Evolutionary conservation across 2,113 vertebrate species (phyloP), one percentile per base, ranked within the genome.

Genomic region (Syngnathoides biaculeatus): DNA sequence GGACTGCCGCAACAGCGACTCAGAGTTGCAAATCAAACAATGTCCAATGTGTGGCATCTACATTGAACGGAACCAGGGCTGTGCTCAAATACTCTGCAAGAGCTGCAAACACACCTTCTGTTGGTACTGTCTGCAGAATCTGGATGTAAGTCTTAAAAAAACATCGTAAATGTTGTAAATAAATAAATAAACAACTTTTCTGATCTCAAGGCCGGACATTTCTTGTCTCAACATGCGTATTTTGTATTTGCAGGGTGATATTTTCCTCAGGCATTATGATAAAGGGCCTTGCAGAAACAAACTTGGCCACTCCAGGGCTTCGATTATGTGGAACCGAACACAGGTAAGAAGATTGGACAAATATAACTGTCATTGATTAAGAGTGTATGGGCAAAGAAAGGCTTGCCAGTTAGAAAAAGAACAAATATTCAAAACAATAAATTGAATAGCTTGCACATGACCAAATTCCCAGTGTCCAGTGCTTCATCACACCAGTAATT

Each of bases 11-110:
- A 86, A 87, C 82, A 80, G 47, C 0, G 91, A 92, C 27, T 30
- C 86, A 0, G 94, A 96, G 30, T 79, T 88, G 45, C 82, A 93
- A 80, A 95, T 99, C 80, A 99, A 99, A 80, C 96, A 95, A 75
- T 98, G 97, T 78, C 96, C 97, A 0, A 91, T 94, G 47, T 99
- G 97, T 78, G 92, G 89, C 4, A 91, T 98, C 75, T 94, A 95
- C 69, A 99, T 99, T 1, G 96, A 99, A 75, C 92, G 97, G 79
- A 96, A 98, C 0, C 95, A 98, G 81, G 97, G 97, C 82, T 99
- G 97, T 10, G 97, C 97, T 27, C 97, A 99, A 91, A 99, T 99
- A 96, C 93, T 99, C 90, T 99, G 96, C 65, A 98, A 97, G 84
- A 98, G 94, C 86, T 98, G 97, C 92, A 98, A 97, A 70, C 96